Conservation (phyloP, 1,140 invertebrate genomes). For the Elymnias hypermnestra region DNA sequence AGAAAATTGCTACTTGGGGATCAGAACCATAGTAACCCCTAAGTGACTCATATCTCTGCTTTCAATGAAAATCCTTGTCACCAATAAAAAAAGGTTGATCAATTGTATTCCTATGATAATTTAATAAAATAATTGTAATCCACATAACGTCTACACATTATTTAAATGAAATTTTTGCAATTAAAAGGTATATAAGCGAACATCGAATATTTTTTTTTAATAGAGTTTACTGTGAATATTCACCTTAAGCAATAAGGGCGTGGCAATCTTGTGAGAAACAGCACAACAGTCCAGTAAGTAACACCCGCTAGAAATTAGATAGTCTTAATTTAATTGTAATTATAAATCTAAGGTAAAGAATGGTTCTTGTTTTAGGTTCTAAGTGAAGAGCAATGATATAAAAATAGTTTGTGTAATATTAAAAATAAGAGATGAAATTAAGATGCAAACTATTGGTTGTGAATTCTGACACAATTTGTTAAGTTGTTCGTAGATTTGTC, state of each 20-base stretch:
- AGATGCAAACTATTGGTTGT: conserved; percentile 76
- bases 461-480: conserved; percentile 76
- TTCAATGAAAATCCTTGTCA: no score
- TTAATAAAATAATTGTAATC: no score
- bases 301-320: conserved; percentile 72
- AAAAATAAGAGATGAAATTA: conserved; percentile 69
- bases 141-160: no score
- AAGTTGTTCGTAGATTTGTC: conserved; percentile 69
- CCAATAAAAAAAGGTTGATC: no score
- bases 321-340: conserved; percentile 74
- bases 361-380: conserved; percentile 73
- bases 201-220: no score
- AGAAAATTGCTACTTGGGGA: no score
- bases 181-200: no score
- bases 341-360: conserved; percentile 70
- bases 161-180: no score
- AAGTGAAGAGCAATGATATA: conserved; percentile 75
- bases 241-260: conserved; percentile 27
- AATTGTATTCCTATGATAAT: no score
- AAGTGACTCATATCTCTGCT: no score
- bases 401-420: conserved; percentile 74
- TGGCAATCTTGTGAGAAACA: conserved; percentile 48
- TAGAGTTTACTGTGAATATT: background rate
- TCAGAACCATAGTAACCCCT: no score
- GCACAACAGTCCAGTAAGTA: conserved; percentile 64